These are phyloP conservation scores for Xyrauchen texanus DNA, from an alignment of 2,113 vertebrate genomes.

Conservation along the genomic window DNA sequence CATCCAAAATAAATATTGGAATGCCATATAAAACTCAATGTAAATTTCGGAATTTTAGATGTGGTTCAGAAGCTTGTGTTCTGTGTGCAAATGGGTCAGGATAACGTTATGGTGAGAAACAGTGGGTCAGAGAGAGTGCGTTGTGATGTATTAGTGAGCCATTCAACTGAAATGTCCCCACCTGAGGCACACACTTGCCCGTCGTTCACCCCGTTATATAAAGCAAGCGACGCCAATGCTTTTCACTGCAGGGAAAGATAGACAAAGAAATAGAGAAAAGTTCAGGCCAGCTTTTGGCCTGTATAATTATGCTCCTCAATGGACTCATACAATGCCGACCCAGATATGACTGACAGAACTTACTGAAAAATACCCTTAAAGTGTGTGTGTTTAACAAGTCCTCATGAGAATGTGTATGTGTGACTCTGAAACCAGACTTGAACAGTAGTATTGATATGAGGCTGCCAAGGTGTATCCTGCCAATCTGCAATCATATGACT, in stretches of 20 bases:
- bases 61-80: neutral
- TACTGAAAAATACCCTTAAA: slow-evolving; percentile 11
- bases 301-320: slow-evolving; percentile 45
- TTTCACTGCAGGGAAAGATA: neutral
- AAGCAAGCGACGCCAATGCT: neutral
- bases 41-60: neutral
- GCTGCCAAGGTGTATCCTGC: slow-evolving; percentile 56
- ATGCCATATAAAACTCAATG: neutral
- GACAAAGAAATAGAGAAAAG: slow-evolving; percentile 30
- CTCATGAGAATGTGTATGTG: neutral
- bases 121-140: slow-evolving; percentile 2
- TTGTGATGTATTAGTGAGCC: slow-evolving; percentile 22
- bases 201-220: slow-evolving; percentile 48
- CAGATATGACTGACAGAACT: slow-evolving; percentile 59
- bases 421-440: slow-evolving; percentile 31
- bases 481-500: slow-evolving; percentile 68
- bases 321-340: slow-evolving; percentile 56
- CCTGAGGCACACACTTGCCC: slow-evolving; percentile 45
- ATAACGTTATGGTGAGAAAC: neutral
- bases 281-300: slow-evolving; percentile 32
- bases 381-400: neutral
- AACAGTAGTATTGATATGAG: slow-evolving; percentile 39
- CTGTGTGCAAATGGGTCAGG: slow-evolving; percentile 8
- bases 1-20: neutral
- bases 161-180: slow-evolving; percentile 35